Evolutionary conservation across 92 coral and sea anemone genomes (phyloP).

Genomic region (Actinostola sp.): DNA sequence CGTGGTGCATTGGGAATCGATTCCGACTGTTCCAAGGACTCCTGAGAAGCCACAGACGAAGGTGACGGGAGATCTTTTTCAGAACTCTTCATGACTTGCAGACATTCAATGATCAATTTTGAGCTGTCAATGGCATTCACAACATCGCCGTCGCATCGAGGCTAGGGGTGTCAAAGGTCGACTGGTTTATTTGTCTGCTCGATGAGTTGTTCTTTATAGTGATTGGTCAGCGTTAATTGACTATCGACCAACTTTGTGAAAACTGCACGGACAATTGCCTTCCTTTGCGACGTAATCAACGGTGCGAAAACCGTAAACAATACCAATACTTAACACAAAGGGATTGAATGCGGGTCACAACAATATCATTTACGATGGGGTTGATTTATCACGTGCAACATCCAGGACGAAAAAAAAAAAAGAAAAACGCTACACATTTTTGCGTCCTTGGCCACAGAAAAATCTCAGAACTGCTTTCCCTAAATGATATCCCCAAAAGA

Average conservation of each 20-base stretch:
- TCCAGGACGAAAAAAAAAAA: too few species aligned
- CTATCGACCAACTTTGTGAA: not conserved
- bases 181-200: constrained; percentile 22
- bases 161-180: constrained; percentile 16
- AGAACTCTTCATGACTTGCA: constrained; percentile 16
- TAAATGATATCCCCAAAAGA: too few species aligned
- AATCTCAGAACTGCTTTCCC: too few species aligned
- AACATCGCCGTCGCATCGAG: constrained; percentile 24
- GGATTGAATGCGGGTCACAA: too few species aligned
- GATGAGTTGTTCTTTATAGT: constrained; percentile 5
- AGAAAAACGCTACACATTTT: too few species aligned
- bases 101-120: constrained; percentile 1
- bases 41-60: constrained; percentile 5
- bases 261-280: not conserved
- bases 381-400: too few species aligned
- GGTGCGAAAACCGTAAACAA: too few species aligned
- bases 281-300: too few species aligned
- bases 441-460: too few species aligned
- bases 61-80: not conserved
- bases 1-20: constrained; percentile 23
- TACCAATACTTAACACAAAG: too few species aligned
- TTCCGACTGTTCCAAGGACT: not conserved
- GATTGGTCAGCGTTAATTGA: constrained; percentile 23
- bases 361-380: too few species aligned
- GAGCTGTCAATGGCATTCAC: constrained; percentile 21